Base-by-base conservation (phyloP, 1,140 invertebrate species). In the Caenorhabditis inopinata region DNA sequence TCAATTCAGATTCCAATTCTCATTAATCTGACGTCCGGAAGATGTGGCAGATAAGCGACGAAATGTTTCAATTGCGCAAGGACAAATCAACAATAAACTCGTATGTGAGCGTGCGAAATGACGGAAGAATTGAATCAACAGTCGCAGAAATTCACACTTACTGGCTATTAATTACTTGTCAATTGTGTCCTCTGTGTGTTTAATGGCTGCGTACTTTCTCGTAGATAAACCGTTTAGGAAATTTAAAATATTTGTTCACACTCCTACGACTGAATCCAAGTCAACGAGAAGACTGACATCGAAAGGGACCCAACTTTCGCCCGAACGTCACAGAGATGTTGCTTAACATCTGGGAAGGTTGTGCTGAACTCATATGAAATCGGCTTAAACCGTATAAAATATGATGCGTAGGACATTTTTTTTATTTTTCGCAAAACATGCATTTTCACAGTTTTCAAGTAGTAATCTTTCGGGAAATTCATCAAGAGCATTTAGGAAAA, bases 31-130 rank as follows among this genome's bases (percentile, higher is more conserved):
- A 68, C 38, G 58, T 68, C 58, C 58, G 32, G 58, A 68, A 21
- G 58, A 68, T 68, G 58, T 68, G 58, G 58, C 58, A 68, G 58
- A 68, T 68, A 68, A 68, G 58, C 58, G 58, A 68, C 29, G n/a
- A 38, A 68, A 38, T 68, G 58, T 68, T 68, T 68, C 58, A 68
- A 68, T 68, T 68, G 58, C 58, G 58, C 58, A 68, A 68, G 58
- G 58, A 68, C 58, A 68, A 68, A 68, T 68, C 58, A 68, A 68
- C 58, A 32, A 68, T 68, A 68, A 68, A 68, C 58, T 68, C 58
- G 11, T 68, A 5, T 38, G 32, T 68, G n/a, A 29, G n/a, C 6
- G 58, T 58, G 53, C 23, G 53, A 32, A 42, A 16, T 58, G 53
- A 6, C 5, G 25, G 4, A 58, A 16, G 27, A 58, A 58, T 68